A percentile compares a stretch with the other conserved stretches of the same genome.
Conservation (phyloP, 2,888 invertebrate species). For the Branchipolynoe longqiensis region DNA sequence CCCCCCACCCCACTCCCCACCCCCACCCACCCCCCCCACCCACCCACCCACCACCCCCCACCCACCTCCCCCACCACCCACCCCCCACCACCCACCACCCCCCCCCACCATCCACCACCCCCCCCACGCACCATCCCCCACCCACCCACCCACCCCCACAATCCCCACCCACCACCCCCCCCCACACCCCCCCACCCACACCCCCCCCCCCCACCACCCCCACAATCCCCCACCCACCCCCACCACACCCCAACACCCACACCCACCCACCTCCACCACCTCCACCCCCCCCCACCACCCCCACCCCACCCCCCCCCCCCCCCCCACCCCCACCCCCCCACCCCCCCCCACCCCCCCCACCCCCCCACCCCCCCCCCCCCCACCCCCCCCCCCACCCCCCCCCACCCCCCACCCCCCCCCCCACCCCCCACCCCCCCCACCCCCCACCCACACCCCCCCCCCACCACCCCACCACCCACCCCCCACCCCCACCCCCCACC, state of each 20-base stretch:
- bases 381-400: background rate
- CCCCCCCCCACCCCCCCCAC: background rate
- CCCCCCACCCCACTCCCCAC: background rate
- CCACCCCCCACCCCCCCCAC: background rate
- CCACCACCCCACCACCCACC: no score
- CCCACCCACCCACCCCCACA: background rate
- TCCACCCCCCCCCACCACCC: background rate
- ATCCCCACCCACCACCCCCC: background rate
- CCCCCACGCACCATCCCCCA: background rate
- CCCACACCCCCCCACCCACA: background rate
- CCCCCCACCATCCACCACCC: background rate
- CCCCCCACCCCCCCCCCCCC: background rate
- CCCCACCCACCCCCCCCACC: background rate
- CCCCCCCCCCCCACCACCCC: background rate
- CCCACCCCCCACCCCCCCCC: background rate
- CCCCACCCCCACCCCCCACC: conserved; percentile 63
- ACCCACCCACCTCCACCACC: background rate
- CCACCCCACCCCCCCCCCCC: background rate
- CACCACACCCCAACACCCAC: background rate
- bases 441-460: conserved; percentile 43
- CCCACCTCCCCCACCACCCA: background rate
- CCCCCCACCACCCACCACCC: background rate
- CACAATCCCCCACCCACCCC: background rate
- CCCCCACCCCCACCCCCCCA: background rate
- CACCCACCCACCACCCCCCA: background rate